Percentiles rank a stretch among this genome's conserved stretches.
phyloP scores from a whole-genome alignment of 2,113 vertebrate species.

The Heterotis niloticus region DNA sequence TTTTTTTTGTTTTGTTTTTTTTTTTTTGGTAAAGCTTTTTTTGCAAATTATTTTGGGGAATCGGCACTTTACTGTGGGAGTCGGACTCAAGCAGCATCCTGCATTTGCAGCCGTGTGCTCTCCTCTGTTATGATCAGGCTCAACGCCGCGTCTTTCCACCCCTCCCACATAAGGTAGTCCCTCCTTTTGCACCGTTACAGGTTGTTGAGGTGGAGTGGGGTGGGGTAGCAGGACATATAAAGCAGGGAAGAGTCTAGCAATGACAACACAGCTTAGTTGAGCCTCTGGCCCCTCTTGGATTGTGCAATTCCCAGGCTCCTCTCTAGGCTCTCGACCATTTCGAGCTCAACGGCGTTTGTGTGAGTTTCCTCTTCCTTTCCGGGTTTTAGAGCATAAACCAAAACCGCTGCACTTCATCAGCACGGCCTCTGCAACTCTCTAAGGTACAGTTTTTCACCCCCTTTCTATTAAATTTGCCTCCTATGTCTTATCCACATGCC shows the following conservation, averaged over 20 bases:
- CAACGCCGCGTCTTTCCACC: too few species aligned
- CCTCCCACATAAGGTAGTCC: too few species aligned
- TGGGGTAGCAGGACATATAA: constrained; percentile 5
- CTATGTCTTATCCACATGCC: neutral
- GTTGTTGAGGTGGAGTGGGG: neutral
- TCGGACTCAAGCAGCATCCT: too few species aligned
- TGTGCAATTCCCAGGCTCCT: neutral
- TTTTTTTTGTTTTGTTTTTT: too few species aligned
- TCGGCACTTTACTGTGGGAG: too few species aligned
- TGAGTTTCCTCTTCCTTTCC: neutral
- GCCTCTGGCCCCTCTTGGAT: constrained; percentile 16
- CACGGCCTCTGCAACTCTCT: neutral
- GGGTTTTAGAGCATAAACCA: neutral
- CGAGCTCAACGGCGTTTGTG: neutral
- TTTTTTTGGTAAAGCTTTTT: too few species aligned
- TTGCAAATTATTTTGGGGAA: too few species aligned
- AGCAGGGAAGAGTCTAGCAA: neutral
- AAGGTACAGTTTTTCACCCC: neutral
- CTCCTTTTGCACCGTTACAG: too few species aligned
- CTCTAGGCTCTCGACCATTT: neutral
- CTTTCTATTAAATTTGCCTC: too few species aligned
- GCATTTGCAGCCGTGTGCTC: too few species aligned
- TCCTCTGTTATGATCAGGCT: too few species aligned
- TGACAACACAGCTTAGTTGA: constrained; percentile 9
- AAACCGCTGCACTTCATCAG: neutral